Evolutionary conservation across 2,888 invertebrate genomes (phyloP).

Genomic region (Mechanitis messenoides): DNA sequence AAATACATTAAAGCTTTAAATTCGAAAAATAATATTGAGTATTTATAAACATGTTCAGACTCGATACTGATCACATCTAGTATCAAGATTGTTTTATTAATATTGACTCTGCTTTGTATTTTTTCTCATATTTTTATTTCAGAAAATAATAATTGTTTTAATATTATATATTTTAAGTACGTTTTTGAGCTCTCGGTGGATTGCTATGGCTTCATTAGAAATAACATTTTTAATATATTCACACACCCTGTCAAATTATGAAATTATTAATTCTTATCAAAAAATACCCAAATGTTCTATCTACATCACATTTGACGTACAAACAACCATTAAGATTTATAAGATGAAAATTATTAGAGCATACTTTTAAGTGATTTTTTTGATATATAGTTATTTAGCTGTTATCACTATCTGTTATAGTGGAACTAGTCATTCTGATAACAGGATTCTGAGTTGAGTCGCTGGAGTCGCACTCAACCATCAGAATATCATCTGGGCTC

Average conservation of each 20-base stretch:
- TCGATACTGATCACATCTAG: too few relatives aligned
- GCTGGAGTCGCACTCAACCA: conserved; percentile 71
- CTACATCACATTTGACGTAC: not conserved
- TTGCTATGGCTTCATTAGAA: conserved; percentile 41
- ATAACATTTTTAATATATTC: not conserved
- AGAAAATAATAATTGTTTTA: too few relatives aligned
- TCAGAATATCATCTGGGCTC: conserved; percentile 65
- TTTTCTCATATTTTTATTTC: too few relatives aligned
- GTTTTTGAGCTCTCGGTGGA: conserved; percentile 53
- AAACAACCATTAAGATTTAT: too few relatives aligned
- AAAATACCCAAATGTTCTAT: too few relatives aligned
- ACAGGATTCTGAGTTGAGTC: conserved; percentile 68
- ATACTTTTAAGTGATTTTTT: not conserved
- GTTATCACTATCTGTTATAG: conserved; percentile 66
- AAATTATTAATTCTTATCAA: not conserved
- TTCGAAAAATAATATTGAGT: too few relatives aligned
- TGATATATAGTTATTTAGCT: conserved; percentile 43
- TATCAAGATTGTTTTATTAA: too few relatives aligned
- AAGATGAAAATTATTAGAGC: too few relatives aligned
- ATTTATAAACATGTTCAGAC: too few relatives aligned
- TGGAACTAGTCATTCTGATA: conserved; percentile 69
- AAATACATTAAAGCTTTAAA: too few relatives aligned
- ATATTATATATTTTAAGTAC: conserved; percentile 3
- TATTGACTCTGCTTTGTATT: too few relatives aligned
- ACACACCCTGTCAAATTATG: not conserved